Evolutionary conservation across 2,797 vertebrate genomes (phyloP).

Genomic region (Tympanoctomys barrerae): DNA sequence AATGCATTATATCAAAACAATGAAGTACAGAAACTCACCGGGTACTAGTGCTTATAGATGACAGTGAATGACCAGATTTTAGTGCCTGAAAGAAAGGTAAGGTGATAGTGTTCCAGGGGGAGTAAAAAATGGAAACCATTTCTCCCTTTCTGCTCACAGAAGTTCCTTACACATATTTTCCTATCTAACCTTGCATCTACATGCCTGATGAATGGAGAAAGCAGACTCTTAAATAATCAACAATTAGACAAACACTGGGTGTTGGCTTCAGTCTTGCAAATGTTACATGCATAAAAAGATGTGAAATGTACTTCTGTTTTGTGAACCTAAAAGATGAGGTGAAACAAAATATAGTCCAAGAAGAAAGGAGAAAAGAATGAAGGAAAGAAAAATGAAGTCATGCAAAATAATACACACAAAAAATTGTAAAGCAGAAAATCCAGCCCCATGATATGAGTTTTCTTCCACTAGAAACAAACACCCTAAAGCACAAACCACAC

Average conservation of each 20-base stretch:
- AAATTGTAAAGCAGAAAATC: neutral
- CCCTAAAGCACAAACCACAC: neutral
- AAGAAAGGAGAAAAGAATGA: neutral
- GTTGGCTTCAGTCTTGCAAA: constrained; percentile 29
- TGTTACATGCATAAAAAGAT: neutral
- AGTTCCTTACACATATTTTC: neutral
- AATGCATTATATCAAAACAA: neutral
- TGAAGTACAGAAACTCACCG: neutral
- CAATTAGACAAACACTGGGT: neutral
- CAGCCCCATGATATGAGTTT: neutral
- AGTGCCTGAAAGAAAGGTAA: neutral
- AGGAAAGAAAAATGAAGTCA: neutral
- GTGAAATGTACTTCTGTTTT: neutral
- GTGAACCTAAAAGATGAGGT: neutral
- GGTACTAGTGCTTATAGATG: neutral
- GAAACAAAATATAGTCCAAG: neutral
- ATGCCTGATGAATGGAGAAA: neutral
- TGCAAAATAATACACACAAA: neutral
- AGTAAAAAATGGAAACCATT: neutral
- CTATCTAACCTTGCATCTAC: neutral
- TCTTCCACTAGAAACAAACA: neutral
- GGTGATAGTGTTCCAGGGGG: neutral
- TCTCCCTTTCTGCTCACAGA: neutral
- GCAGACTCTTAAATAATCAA: neutral
- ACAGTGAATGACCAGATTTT: neutral